phyloP scores from a whole-genome alignment of 2,113 vertebrate species.

The Tetraodon nigroviridis region DNA sequence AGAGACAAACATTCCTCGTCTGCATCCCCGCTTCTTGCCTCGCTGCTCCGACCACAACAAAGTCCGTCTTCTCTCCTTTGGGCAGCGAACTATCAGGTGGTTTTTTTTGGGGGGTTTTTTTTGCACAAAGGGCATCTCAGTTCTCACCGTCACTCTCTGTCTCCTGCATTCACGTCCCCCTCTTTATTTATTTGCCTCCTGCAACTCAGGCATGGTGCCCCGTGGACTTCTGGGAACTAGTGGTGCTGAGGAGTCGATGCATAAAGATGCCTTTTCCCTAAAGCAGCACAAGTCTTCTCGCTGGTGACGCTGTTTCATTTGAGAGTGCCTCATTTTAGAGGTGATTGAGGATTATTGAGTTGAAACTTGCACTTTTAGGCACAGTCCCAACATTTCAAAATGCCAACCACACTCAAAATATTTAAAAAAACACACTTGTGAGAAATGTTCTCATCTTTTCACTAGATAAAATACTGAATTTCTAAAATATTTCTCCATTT shows the following conservation, averaged over 20 bases:
- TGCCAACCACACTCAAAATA: too few relatives aligned
- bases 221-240: slow-evolving; percentile 54
- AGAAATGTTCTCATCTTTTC: too few relatives aligned
- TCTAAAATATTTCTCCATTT: too few relatives aligned
- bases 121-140: slow-evolving; percentile 59
- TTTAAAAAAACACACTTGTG: too few relatives aligned
- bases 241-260: slow-evolving; percentile 41
- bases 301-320: too few relatives aligned
- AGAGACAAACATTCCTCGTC: slow-evolving; percentile 20
- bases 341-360: too few relatives aligned
- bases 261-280: slow-evolving; percentile 58
- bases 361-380: too few relatives aligned
- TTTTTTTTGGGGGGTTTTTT: slow-evolving; percentile 20
- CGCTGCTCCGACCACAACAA: not conserved
- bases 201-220: slow-evolving; percentile 58
- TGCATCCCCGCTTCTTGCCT: slow-evolving; percentile 17
- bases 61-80: slow-evolving; percentile 8
- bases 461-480: too few relatives aligned
- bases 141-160: slow-evolving; percentile 31
- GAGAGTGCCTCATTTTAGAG: too few relatives aligned
- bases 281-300: slow-evolving; percentile 1
- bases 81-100: slow-evolving; percentile 47
- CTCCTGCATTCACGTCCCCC: slow-evolving; percentile 32
- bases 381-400: too few relatives aligned
- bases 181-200: slow-evolving; percentile 52